Percentiles rank a stretch among this genome's conserved stretches.
Conservation (phyloP, 2,888 invertebrate species). For the Drosophila subquinaria region DNA sequence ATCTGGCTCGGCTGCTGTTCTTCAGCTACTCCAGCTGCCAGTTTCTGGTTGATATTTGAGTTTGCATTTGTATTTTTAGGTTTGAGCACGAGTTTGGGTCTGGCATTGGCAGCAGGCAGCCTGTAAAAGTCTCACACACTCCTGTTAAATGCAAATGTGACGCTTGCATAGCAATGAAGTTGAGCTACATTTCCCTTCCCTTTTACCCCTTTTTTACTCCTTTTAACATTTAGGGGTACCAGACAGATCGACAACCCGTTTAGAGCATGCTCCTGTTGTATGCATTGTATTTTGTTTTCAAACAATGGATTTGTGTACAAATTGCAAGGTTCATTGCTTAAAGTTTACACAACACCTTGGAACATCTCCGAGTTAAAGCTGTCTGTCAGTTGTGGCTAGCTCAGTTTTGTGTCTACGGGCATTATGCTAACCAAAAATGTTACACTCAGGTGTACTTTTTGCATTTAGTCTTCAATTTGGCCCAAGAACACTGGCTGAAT, state of each 20-base stretch:
- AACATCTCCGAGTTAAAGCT: conserved; percentile 33
- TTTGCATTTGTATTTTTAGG: conserved; percentile 10
- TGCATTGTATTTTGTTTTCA: conserved; percentile 55
- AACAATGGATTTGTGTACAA: conserved; percentile 63
- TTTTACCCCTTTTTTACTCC: not conserved
- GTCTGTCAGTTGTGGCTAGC: not conserved
- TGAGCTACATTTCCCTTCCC: conserved; percentile 31
- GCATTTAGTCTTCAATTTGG: conserved; percentile 74
- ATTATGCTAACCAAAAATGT: conserved; percentile 48
- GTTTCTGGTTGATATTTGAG: conserved; percentile 30
- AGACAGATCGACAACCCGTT: conserved; percentile 5
- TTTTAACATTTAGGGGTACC: conserved; percentile 11
- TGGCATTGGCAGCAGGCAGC: conserved; percentile 61
- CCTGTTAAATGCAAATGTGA: conserved; percentile 59
- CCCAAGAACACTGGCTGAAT: conserved; percentile 36
- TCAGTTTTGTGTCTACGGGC: conserved; percentile 13
- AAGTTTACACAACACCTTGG: conserved; percentile 26
- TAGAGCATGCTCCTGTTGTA: conserved; percentile 8
- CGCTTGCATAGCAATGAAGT: conserved; percentile 64
- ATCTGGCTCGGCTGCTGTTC: conserved; percentile 25
- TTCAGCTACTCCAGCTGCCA: conserved; percentile 12
- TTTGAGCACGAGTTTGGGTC: conserved; percentile 36
- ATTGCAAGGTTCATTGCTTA: conserved; percentile 58
- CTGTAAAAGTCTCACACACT: conserved; percentile 64
- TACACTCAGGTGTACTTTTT: conserved; percentile 73